Evolutionary conservation across 2,888 invertebrate species (phyloP).

Genomic region (Apamea epomidion): DNA sequence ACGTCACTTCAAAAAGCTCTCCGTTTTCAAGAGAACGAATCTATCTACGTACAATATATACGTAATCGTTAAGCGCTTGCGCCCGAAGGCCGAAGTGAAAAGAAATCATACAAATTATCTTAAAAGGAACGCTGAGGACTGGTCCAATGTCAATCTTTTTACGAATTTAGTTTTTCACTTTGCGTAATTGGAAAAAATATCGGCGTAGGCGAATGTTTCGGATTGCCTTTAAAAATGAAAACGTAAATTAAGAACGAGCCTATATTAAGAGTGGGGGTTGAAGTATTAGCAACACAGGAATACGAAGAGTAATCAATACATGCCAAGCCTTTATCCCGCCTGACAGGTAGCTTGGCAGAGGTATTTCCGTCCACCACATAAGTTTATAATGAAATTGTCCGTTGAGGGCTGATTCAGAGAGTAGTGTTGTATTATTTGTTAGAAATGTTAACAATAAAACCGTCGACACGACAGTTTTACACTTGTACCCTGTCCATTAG

Average conservation of each 20-base stretch:
- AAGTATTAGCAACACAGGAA: slow-evolving; percentile 24
- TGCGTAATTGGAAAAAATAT: slow-evolving; percentile 62
- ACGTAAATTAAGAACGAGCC: slow-evolving; percentile 46
- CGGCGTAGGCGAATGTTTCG: slow-evolving; percentile 45
- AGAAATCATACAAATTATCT: slow-evolving; percentile 79
- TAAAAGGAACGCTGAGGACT: slow-evolving; percentile 72
- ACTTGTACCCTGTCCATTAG: not conserved
- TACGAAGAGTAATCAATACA: slow-evolving; percentile 32
- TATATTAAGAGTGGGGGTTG: slow-evolving; percentile 4
- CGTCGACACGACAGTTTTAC: too few species aligned
- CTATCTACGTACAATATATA: slow-evolving; percentile 63
- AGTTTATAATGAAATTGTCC: slow-evolving; percentile 20
- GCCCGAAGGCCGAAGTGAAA: slow-evolving; percentile 64
- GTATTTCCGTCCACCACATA: slow-evolving; percentile 7
- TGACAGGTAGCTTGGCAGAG: slow-evolving; percentile 11
- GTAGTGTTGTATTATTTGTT: not conserved
- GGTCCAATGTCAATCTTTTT: slow-evolving; percentile 71
- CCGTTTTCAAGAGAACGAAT: slow-evolving; percentile 64
- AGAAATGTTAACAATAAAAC: too few species aligned
- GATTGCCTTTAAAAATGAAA: slow-evolving; percentile 53
- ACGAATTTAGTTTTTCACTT: slow-evolving; percentile 69
- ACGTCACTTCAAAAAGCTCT: slow-evolving; percentile 72
- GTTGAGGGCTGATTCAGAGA: not conserved
- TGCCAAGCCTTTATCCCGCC: slow-evolving; percentile 18
- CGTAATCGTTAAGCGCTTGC: slow-evolving; percentile 55